A percentile compares a stretch with the other conserved stretches of the same genome.
phyloP scores from a whole-genome alignment of 2,113 vertebrate genomes.

The Acrocephalus arundinaceus region DNA sequence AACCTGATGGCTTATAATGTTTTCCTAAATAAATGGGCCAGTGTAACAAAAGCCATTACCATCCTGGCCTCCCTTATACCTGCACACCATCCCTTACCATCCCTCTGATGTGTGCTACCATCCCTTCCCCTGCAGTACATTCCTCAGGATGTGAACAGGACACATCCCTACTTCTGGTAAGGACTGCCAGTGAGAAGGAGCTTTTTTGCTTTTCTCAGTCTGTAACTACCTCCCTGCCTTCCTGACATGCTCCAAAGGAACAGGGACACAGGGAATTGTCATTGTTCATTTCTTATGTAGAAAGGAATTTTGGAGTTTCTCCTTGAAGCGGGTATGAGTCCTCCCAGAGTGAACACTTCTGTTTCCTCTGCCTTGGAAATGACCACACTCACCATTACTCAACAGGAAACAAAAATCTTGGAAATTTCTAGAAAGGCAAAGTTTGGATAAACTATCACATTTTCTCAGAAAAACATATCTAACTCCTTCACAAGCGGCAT shows the following conservation, averaged over 20 bases:
- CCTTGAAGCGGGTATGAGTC: not conserved
- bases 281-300: accelerated
- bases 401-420: not conserved
- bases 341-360: accelerated
- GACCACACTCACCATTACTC: too few species aligned
- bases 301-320: not conserved
- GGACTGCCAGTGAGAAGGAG: not conserved
- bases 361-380: not conserved
- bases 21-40: not conserved
- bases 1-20: not conserved
- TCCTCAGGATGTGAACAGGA: not conserved
- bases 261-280: not conserved
- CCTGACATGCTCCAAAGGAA: not conserved
- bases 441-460: not conserved
- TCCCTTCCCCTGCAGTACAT: not conserved
- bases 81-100: accelerated
- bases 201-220: not conserved
- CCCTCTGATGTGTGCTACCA: not conserved
- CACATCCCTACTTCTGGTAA: not conserved
- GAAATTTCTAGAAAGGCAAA: not conserved
- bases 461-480: not conserved
- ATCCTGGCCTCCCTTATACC: not conserved
- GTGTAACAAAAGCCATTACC: not conserved
- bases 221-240: not conserved
- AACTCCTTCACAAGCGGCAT: not conserved